Base-by-base conservation (phyloP, 2,888 invertebrate genomes). In the Poecilus cupreus region DNA sequence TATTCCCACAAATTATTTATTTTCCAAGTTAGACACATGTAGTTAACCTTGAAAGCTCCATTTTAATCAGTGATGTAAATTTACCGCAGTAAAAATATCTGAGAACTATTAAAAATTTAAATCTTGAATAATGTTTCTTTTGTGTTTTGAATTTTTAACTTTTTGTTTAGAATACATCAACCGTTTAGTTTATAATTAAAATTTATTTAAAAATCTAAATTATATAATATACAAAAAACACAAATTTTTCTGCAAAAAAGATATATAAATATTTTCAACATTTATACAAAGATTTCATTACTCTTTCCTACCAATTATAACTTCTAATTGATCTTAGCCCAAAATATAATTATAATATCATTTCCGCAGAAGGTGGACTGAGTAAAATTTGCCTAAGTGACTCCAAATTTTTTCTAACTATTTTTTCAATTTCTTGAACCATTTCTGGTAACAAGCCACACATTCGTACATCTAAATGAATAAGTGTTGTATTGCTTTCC, bases 391-490 rank as follows among this genome's bases (percentile, higher is more conserved):
- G 26, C 37, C 68, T 46, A 6, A 18, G 51, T 10, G n/a, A n/a
- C 68, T 75, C 82, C 32, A 82, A 82, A 72, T 85, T 85, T 72
- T 83, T 82, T 57, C 83, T 26, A 18, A 87, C 74, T 81, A 82
- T 81, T 51, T 85, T 75, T 39, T 85, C 84, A 80, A 87, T 86
- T 78, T 84, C 80, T 32, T 85, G 83, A 54, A 86, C 86, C 5
- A 83, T 81, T 26, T 84, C 83, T 4, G 85, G 83, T 8, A 81
- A 79, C 20, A 87, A 84, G 79, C 82, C 84, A 75, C 86, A 86
- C 86, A 87, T 87, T 82, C 88, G 83, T 60, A 87, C 72, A 83
- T 88, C 88, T n/a, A 88, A 81, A 82, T 84, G 85, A 49, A 80
- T 85, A 11, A 88, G 24, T 1, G 83, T 84, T 11, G 68, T 83